These are phyloP conservation scores for Marasmarcha lunaedactyla DNA, from an alignment of 2,888 invertebrate species.

Conservation along the genomic window DNA sequence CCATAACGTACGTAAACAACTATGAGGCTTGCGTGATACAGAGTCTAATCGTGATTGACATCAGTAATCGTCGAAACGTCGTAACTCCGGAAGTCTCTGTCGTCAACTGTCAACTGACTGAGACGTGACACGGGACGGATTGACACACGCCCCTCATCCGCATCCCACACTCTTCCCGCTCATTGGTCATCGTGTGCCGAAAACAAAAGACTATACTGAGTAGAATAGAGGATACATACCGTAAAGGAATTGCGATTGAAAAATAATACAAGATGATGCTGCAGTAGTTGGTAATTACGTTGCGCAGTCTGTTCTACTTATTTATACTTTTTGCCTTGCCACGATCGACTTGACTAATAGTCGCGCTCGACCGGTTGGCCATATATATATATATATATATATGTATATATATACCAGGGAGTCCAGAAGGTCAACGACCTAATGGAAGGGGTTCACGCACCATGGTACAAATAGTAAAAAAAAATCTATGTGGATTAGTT, in stretches of 20 bases:
- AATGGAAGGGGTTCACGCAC: too few species aligned
- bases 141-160: constrained; percentile 7
- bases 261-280: constrained; percentile 13
- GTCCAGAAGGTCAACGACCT: too few species aligned
- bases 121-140: constrained; percentile 1
- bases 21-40: constrained; percentile 7
- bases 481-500: too few species aligned
- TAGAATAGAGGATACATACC: constrained; percentile 12
- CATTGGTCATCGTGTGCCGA: constrained; percentile 5
- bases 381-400: too few species aligned
- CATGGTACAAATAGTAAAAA: too few species aligned
- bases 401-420: too few species aligned
- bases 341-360: constrained; percentile 9
- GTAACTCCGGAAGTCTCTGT: constrained; percentile 7
- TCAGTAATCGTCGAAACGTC: constrained; percentile 8
- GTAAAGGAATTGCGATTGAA: constrained; percentile 12
- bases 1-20: constrained; percentile 8
- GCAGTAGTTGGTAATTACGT: constrained; percentile 5
- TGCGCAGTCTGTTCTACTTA: constrained; percentile 6
- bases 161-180: constrained; percentile 9
- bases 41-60: constrained; percentile 3
- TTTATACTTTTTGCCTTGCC: constrained; percentile 9
- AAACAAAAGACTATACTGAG: constrained; percentile 8
- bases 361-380: constrained; percentile 5
- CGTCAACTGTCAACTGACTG: constrained; percentile 8